Conservation (phyloP, 2,888 invertebrate genomes). For the Deilephila porcellus region DNA sequence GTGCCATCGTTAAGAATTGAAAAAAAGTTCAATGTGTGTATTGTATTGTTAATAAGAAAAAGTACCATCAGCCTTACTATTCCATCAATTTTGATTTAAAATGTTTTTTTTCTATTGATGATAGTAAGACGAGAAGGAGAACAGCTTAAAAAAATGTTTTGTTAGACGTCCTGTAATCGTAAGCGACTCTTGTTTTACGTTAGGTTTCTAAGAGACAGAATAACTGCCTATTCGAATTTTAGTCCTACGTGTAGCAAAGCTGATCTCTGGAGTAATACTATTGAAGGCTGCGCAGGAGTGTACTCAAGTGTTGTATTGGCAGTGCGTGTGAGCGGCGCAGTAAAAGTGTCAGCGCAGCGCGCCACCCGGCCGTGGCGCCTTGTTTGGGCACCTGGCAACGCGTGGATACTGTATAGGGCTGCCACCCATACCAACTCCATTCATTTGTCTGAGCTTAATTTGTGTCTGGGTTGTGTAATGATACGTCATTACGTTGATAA, state of each 20-base stretch:
- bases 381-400: conserved; percentile 27
- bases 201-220: too few relatives aligned
- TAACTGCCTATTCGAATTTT: too few relatives aligned
- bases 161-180: too few relatives aligned
- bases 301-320: background rate
- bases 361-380: background rate
- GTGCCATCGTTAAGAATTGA: background rate
- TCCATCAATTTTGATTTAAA: background rate
- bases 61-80: background rate
- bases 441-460: background rate
- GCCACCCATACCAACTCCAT: background rate
- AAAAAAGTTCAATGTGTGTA: background rate
- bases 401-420: background rate
- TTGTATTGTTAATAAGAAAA: background rate
- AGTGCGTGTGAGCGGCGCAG: conserved; percentile 8
- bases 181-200: too few relatives aligned
- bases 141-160: too few relatives aligned
- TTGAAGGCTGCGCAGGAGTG: background rate
- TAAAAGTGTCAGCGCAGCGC: conserved; percentile 14
- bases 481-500: too few relatives aligned
- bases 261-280: background rate
- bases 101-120: background rate
- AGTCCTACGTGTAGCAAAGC: too few relatives aligned
- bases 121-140: too few relatives aligned
- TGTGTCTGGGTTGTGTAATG: too few relatives aligned